phyloP scores from a whole-genome alignment of 2,888 invertebrate genomes.

The Meta bourneti region DNA sequence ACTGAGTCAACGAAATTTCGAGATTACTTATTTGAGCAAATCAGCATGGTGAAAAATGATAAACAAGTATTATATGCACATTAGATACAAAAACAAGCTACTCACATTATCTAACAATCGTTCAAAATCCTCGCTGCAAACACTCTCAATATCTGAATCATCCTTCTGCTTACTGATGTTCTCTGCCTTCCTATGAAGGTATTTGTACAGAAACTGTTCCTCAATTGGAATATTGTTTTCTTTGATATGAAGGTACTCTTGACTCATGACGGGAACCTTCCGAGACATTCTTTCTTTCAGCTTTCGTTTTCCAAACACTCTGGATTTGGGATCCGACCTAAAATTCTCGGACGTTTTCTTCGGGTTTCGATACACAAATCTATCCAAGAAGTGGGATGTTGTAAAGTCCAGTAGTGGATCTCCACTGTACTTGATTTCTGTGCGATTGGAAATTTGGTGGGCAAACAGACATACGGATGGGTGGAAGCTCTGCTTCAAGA shows the following conservation, averaged over 20 bases:
- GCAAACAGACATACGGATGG: constrained; percentile 95
- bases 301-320: constrained; percentile 78
- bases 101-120: constrained; percentile 84
- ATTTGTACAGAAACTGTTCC: constrained; percentile 91
- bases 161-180: constrained; percentile 82
- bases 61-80: neutral
- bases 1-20: no score
- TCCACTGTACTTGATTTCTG: constrained; percentile 89
- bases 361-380: constrained; percentile 96
- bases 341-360: constrained; percentile 80
- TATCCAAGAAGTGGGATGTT: constrained; percentile 92
- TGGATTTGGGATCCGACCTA: constrained; percentile 41
- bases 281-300: constrained; percentile 86
- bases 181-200: constrained; percentile 78
- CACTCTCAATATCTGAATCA: constrained; percentile 86
- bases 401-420: constrained; percentile 97
- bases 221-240: constrained; percentile 89
- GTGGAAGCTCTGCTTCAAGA: constrained; percentile 90
- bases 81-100: neutral
- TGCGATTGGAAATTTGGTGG: constrained; percentile 86
- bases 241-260: constrained; percentile 72
- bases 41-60: neutral
- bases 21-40: no score
- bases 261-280: constrained; percentile 40
- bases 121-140: constrained; percentile 89